Conservation (phyloP, 1,140 invertebrate species). For the Meteorus sp. region DNA sequence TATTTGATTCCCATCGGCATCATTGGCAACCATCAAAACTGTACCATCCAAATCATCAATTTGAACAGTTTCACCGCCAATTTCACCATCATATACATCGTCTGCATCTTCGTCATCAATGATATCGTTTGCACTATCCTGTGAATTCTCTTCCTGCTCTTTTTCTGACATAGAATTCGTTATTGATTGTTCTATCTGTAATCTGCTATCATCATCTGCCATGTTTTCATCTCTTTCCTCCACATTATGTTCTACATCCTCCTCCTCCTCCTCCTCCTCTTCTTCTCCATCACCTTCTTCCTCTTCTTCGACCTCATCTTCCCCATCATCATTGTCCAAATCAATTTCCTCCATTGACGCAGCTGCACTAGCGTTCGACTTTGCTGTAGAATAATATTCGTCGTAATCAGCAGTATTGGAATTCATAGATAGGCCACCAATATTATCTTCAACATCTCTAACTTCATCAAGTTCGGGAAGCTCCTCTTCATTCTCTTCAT, state of each 20-base stretch:
- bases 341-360: slow-evolving; percentile 8
- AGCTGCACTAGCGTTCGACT: slow-evolving; percentile 9
- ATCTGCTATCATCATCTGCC: slow-evolving; percentile 18
- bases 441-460: slow-evolving; percentile 6
- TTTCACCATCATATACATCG: slow-evolving; percentile 25
- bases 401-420: slow-evolving; percentile 10
- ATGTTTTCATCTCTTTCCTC: slow-evolving; percentile 9
- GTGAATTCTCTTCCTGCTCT: neutral
- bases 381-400: slow-evolving; percentile 8
- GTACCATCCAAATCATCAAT: slow-evolving; percentile 51
- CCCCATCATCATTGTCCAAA: slow-evolving; percentile 11
- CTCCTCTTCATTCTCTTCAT: slow-evolving; percentile 26
- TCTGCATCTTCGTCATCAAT: slow-evolving; percentile 19
- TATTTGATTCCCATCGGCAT: slow-evolving; percentile 54
- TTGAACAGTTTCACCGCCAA: slow-evolving; percentile 40
- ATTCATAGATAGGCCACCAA: neutral
- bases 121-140: no score
- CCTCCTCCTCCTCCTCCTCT: slow-evolving; percentile 19
- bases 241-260: neutral
- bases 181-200: slow-evolving; percentile 10
- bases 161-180: neutral
- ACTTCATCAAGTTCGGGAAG: slow-evolving; percentile 22
- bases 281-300: no score
- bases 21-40: slow-evolving; percentile 52
- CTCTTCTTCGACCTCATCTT: slow-evolving; percentile 7